A percentile compares a stretch with the other conserved stretches of the same genome.
Evolutionary conservation across 1,140 invertebrate species (phyloP).

Genomic region (Papilio aristodemus): DNA sequence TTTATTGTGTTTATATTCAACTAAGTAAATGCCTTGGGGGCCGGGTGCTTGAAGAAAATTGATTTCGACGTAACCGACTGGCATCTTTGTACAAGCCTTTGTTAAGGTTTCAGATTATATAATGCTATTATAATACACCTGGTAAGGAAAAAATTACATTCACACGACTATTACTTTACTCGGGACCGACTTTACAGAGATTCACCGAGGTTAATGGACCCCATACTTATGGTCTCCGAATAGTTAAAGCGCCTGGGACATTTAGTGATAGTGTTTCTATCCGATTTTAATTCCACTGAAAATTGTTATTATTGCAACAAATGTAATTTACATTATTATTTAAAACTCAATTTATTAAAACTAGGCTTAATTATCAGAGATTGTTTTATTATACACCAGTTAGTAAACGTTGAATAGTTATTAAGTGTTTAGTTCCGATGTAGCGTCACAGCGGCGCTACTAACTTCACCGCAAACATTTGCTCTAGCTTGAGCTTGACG

Average conservation of each 20-base stretch:
- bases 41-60: slow-evolving; percentile 1
- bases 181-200: not conserved
- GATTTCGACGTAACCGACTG: slow-evolving; percentile 19
- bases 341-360: too few relatives aligned
- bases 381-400: slow-evolving; percentile 1
- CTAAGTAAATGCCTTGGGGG: slow-evolving; percentile 19
- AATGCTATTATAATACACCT: slow-evolving; percentile 15
- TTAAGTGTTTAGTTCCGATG: slow-evolving; percentile 18
- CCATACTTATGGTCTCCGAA: not conserved
- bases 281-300: too few relatives aligned
- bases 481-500: slow-evolving; percentile 51
- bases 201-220: not conserved
- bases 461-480: slow-evolving; percentile 63
- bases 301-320: too few relatives aligned
- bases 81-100: slow-evolving; percentile 4
- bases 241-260: too few relatives aligned
- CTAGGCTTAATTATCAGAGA: slow-evolving; percentile 1
- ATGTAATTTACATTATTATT: too few relatives aligned
- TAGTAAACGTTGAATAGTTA: not conserved
- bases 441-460: slow-evolving; percentile 40
- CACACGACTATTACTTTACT: slow-evolving; percentile 14
- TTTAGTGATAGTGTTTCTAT: too few relatives aligned
- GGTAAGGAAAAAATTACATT: slow-evolving; percentile 1
- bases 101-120: slow-evolving; percentile 17
- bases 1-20: slow-evolving; percentile 13